Evolutionary conservation across 2,797 vertebrate genomes (phyloP), one percentile per base, ranked within the genome.

Genomic region (Melanogrammus aeglefinus): DNA sequence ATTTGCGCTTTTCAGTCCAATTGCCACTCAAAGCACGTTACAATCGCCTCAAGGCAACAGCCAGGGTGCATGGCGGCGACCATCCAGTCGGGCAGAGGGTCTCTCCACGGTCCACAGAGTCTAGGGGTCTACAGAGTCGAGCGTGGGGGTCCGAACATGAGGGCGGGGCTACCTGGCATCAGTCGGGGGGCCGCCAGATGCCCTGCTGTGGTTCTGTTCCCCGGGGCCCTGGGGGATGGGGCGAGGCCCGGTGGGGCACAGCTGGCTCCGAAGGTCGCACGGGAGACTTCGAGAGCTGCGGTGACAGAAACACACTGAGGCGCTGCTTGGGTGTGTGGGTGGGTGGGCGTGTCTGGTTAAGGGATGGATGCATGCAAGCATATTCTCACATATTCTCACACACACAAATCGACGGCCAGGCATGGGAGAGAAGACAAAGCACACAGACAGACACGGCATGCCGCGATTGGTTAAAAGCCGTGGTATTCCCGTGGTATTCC

Each of bases 201-300:
- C 88, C 96, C 97, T 98, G 94, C 88, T 90, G 80, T 91, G 95
- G 92, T 88, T 90, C 71, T 94, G 92, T 90, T 98, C 96, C 88
- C 96, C 93, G n/a, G 94, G 89, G 21, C 91, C 12, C 88, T 92
- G 92, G n/a, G n/a, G 94, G 91, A 93, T 76, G 31, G 96, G 94
- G 86, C 96, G 96, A 90, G 95, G 92, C 90, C 93, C 92, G 69
- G 95, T 91, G 84, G 95, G 91, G 78, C 94, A 94, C 91, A 95
- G 93, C 79, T 94, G 96, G 95, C 92, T 97, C 95, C 96, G 96
- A n/a, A 95, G 93, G 83, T 99, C 97, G 57, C 94, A 95, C 86
- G 96, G 95, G 92, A 95, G 93, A 85, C 94, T 97, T 94, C 97
- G 95, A 79, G 96, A 95, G 95, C 97, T 99, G 94, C 87, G 93